Conservation (phyloP, 2,888 invertebrate genomes). For the Agrochola litura region DNA sequence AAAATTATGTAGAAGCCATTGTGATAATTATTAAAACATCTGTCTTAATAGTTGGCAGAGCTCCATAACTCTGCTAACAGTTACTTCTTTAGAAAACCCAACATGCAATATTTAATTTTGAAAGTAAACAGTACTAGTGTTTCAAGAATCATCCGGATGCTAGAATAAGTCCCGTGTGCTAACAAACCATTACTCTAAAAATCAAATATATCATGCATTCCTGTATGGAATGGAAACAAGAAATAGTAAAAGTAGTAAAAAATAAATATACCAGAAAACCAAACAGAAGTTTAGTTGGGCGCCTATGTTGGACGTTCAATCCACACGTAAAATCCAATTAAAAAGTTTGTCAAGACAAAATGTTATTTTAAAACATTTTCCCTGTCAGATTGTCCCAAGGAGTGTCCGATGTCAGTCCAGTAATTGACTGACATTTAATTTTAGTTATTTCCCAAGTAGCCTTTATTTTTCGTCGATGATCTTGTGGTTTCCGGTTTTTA, state of each 20-base stretch:
- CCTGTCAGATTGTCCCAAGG: neutral
- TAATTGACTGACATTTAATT: constrained; percentile 12
- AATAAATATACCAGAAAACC: neutral
- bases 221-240: neutral
- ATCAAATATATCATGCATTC: neutral
- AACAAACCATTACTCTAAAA: constrained; percentile 1
- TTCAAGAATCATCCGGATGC: neutral
- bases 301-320: neutral
- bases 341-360: constrained; percentile 25
- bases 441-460: neutral
- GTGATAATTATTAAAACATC: neutral
- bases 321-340: constrained; percentile 39
- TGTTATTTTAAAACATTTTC: constrained; percentile 31
- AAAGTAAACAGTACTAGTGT: neutral
- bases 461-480: neutral
- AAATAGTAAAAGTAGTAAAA: neutral
- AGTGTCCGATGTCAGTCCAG: neutral
- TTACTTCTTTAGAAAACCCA: neutral
- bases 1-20: neutral
- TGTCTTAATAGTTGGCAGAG: no score
- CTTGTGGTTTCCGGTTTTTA: neutral
- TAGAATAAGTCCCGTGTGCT: neutral
- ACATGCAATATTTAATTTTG: no score
- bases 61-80: neutral
- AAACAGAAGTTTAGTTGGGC: neutral